A percentile compares a stretch with the other conserved stretches of the same genome.
Evolutionary conservation across 2,888 invertebrate genomes (phyloP).

Genomic region (Dyspetes luteomarginatus): DNA sequence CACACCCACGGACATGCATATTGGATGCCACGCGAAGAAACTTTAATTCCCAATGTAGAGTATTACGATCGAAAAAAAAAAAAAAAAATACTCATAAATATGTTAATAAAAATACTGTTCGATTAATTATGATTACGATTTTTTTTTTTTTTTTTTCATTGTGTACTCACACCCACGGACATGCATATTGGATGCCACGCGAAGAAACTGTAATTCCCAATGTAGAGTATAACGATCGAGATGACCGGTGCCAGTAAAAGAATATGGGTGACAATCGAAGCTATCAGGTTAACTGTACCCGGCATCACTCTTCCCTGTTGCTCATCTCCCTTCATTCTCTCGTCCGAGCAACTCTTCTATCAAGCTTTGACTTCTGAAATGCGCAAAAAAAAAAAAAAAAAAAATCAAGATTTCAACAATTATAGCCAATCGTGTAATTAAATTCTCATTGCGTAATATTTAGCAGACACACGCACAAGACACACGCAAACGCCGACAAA

Average conservation of each 20-base stretch:
- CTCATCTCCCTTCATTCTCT: slow-evolving; percentile 71
- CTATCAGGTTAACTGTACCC: slow-evolving; percentile 69
- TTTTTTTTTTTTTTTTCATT: neutral
- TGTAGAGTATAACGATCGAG: slow-evolving; percentile 76
- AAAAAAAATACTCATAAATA: too few relatives aligned
- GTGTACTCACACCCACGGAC: slow-evolving; percentile 77
- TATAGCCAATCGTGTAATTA: neutral
- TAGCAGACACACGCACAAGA: neutral
- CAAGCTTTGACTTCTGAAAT: neutral
- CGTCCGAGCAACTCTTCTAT: neutral
- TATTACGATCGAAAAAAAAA: slow-evolving; percentile 78
- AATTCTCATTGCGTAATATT: slow-evolving; percentile 40
- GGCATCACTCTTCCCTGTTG: slow-evolving; percentile 70
- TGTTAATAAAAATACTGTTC: too few relatives aligned
- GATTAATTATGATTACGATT: neutral
- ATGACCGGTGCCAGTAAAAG: slow-evolving; percentile 77
- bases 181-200: slow-evolving; percentile 81
- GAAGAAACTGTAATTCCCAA: slow-evolving; percentile 73
- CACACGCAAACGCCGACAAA: slow-evolving; percentile 27
- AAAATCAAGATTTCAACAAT: neutral
- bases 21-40: slow-evolving; percentile 81
- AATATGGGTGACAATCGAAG: slow-evolving; percentile 75
- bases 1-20: slow-evolving; percentile 79
- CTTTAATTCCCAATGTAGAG: slow-evolving; percentile 70
- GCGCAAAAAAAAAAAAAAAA: slow-evolving; percentile 5